Evolutionary conservation across 1,140 invertebrate species (phyloP).

Genomic region (Arctopsyche grandis): DNA sequence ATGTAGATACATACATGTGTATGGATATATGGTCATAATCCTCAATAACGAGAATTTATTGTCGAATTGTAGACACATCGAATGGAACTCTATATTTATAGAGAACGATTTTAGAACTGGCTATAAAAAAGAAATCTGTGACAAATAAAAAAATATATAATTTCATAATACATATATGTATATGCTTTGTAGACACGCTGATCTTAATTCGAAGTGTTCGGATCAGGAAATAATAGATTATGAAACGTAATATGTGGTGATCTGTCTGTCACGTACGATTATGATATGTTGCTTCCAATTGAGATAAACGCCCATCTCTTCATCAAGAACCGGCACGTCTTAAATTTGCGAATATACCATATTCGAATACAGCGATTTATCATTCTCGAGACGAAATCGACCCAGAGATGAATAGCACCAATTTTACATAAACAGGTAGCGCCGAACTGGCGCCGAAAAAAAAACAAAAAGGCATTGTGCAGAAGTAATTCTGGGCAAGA

Average conservation of each 20-base stretch:
- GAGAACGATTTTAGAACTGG: too few species aligned
- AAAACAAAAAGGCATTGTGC: background rate
- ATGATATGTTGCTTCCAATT: conserved; percentile 21
- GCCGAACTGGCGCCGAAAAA: background rate
- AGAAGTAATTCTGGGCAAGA: background rate
- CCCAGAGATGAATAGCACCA: background rate
- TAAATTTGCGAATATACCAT: background rate
- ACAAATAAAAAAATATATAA: too few species aligned
- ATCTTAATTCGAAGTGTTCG: too few species aligned
- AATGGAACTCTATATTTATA: too few species aligned
- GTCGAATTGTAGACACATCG: too few species aligned
- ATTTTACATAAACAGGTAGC: background rate
- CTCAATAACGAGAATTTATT: too few species aligned
- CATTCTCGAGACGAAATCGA: background rate
- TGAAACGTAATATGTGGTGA: conserved; percentile 7
- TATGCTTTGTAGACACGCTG: too few species aligned
- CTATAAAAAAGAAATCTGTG: too few species aligned
- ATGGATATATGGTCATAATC: too few species aligned
- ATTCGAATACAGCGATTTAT: background rate
- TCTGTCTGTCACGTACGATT: conserved; percentile 4
- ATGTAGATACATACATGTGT: too few species aligned
- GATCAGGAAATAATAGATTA: conserved; percentile 9
- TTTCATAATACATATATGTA: too few species aligned
- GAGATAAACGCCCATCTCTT: background rate
- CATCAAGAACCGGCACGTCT: background rate